Percentiles rank a stretch among this genome's conserved stretches.
phyloP scores from a whole-genome alignment of 2,888 invertebrate species.

The Vanessa cardui region DNA sequence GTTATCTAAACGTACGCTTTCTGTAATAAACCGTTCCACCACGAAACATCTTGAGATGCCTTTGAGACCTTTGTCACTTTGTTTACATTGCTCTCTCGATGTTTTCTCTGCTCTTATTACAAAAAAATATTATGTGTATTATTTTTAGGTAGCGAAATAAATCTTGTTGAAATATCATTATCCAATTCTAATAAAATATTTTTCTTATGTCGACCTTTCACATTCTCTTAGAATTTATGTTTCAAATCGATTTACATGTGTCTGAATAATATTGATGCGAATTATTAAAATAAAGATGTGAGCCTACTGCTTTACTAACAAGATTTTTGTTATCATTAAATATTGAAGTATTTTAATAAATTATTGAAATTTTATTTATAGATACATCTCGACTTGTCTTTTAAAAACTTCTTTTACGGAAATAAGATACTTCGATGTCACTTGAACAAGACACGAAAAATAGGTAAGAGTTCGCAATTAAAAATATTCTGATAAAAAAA shows the following conservation, averaged over 20 bases:
- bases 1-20: neutral
- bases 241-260: too few species aligned
- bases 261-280: too few species aligned
- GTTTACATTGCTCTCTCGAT: conserved; percentile 16
- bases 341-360: neutral
- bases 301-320: too few species aligned
- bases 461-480: neutral
- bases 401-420: neutral
- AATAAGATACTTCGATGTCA: neutral
- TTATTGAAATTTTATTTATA: neutral
- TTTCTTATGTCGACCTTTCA: too few species aligned
- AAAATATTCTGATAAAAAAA: neutral
- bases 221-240: too few species aligned
- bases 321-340: neutral
- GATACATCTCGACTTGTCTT: neutral
- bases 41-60: conserved; percentile 14
- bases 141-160: neutral
- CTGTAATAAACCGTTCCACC: conserved; percentile 31
- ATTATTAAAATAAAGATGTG: too few species aligned
- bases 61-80: conserved; percentile 30
- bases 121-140: neutral
- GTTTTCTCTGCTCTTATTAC: conserved; percentile 20
- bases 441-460: neutral
- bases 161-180: neutral
- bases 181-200: too few species aligned